Base-by-base conservation (phyloP, 2,113 vertebrate genomes). In the Phasianus colchicus region DNA sequence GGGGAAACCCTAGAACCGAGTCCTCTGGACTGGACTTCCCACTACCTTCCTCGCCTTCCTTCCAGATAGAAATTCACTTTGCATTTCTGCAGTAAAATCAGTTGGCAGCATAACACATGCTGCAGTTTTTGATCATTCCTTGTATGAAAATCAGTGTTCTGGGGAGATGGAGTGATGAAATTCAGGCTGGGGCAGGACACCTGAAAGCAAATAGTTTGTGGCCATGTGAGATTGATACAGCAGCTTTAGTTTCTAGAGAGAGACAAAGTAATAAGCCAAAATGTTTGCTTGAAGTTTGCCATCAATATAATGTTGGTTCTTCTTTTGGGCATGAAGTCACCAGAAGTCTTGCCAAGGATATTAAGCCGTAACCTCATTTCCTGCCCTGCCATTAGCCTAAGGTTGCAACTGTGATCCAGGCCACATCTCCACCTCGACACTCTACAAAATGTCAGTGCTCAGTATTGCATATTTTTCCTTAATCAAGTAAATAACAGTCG, bases 231-330 rank as follows among this genome's bases (percentile, higher is more conserved):
- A 48, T 8, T 47, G 32, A 52, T 2, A 0, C 0, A 10, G 15
- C 47, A 8, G 48, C 4, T 38, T 11, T 50, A 54, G 45, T 52
- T 76, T 45, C 43, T 66, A 60, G 22, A 19, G 54, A 9, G 27
- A 54, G 52, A 15, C 24, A 29, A 7, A 38, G 42, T 8, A 36
- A 11, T 1, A 13, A 48, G 36, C 9, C 27, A 38, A 40, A 67
- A 54, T 1, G 7, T 30, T 30, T 18, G 40, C 65, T 55, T 54
- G 15, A 76, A 12, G 48, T 57, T 61, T 50, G 27, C 22, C 54
- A 45, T 50, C 32, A 5, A 0, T 17, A 0, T 18, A 42, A 36
- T 7, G 0, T 3, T n/a, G 45, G 21, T 15, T 30, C 20, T 40
- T 15, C 50, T 32, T 50, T 30, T 4, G 25, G 40, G 25, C 3